Base-by-base conservation (phyloP, 30 jellyfish, hydroid and myxozoan genomes). In the Euphysa ruthae region DNA sequence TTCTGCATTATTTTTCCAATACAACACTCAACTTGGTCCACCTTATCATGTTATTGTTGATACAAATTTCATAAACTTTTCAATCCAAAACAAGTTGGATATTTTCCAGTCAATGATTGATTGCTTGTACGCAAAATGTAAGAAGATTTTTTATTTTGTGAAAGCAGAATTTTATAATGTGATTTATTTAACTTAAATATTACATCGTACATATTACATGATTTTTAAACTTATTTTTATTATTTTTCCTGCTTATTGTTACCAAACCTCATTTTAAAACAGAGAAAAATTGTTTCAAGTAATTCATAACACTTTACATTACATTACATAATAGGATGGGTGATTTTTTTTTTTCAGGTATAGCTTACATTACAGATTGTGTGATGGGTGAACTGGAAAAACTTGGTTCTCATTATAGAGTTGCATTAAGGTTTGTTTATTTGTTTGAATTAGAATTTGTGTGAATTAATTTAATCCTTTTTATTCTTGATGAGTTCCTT, bases 1-100 rank as follows among this genome's bases (percentile, higher is more conserved):
- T 20, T 92, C 99, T 21, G 95, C 95, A 33, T 58, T 92, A 49
- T 92, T 92, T 70, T 84, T 92, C 58, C 94, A 92, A 71, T 84
- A 92, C 77, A 92, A 92, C 74, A 77, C 96, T 15, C 99, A 92
- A 61, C 96, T 92, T 60, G 99, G 99, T 19, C 99, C 99, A 27
- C 99, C 99, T 2, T 92, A 92, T 58, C 89, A 74, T 61, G 95
- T 92, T 28, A 65, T 92, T 69, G 92, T 92, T 22, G 99, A 92
- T 61, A 92, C 99, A 35, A 92, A 92, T 66, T 92, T 92, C 73
- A 92, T 92, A 46, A 92, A 92, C 58, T 92, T 92, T 43, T 92
- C 99, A 21, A 92, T 92, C 27, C 94, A 82, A 66, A 83, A 92
- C 82, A 92, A 92, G 51, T 55, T 92, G 31, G 99, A 92, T 74